Percentiles rank a stretch among this genome's conserved stretches.
Conservation (phyloP, 2,797 vertebrate species). For the Poeciliopsis presidionis region DNA sequence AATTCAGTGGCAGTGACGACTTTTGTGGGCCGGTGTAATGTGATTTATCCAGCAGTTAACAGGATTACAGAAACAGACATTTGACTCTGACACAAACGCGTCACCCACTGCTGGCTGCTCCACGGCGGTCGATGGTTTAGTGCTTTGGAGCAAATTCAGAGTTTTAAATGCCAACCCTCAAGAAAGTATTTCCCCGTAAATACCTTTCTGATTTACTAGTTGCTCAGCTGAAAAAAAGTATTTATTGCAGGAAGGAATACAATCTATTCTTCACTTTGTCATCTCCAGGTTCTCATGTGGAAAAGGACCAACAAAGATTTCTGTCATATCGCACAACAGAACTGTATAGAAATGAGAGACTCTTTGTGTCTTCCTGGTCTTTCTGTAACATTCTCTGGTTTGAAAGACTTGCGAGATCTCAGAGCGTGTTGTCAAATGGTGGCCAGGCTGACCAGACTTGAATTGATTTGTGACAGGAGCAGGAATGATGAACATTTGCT, state of each 20-base stretch:
- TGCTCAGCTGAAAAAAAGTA: not conserved
- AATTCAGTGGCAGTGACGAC: too few species aligned
- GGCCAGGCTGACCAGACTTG: not conserved
- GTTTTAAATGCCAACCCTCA: slow-evolving; percentile 17
- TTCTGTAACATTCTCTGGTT: not conserved
- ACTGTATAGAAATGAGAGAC: not conserved
- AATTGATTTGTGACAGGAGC: not conserved
- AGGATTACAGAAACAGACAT: not conserved
- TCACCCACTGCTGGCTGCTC: slow-evolving; percentile 12
- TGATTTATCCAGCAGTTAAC: not conserved
- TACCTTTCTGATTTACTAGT: slow-evolving; percentile 17
- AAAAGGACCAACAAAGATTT: not conserved
- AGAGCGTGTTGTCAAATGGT: not conserved
- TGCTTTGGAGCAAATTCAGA: slow-evolving; percentile 3
- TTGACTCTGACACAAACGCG: not conserved
- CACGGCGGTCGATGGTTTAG: slow-evolving; percentile 16
- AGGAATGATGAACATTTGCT: slow-evolving; percentile 1
- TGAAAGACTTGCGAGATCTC: not conserved
- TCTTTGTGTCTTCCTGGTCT: not conserved
- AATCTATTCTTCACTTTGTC: not conserved
- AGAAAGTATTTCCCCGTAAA: slow-evolving; percentile 9
- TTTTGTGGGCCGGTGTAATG: not conserved
- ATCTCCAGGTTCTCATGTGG: slow-evolving; percentile 15
- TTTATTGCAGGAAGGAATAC: not conserved
- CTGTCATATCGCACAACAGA: not conserved